Percentiles rank a stretch among this genome's conserved stretches.
Evolutionary conservation across 2,113 vertebrate genomes (phyloP).

Genomic region (Thermophis baileyi): DNA sequence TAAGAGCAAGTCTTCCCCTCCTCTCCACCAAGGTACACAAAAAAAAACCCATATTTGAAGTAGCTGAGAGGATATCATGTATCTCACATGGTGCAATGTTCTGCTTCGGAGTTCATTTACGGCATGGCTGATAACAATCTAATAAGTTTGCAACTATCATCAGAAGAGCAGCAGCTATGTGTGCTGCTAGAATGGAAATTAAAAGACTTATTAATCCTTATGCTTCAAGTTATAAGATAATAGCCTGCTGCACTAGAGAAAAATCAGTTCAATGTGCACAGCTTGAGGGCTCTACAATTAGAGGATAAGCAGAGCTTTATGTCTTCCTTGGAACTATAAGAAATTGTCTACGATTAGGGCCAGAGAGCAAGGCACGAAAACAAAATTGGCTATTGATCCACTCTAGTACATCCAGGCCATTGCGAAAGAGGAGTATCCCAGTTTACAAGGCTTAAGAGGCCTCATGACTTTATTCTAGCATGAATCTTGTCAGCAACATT

Average conservation of each 20-base stretch:
- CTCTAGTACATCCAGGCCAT: background rate
- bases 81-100: background rate
- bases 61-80: background rate
- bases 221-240: conserved; percentile 13
- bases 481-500: conserved; percentile 15
- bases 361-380: background rate
- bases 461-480: background rate
- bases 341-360: background rate
- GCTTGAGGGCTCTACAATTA: conserved; percentile 3
- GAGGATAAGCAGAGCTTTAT: background rate
- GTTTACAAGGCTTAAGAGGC: background rate
- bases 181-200: conserved; percentile 19
- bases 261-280: conserved; percentile 15
- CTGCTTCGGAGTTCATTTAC: background rate
- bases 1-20: background rate
- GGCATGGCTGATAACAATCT: background rate
- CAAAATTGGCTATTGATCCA: background rate
- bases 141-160: background rate
- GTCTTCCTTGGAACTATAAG: conserved; percentile 1
- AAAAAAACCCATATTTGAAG: background rate
- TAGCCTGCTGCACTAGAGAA: conserved; percentile 5
- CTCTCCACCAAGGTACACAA: no score
- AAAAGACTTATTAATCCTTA: conserved; percentile 27
- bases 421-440: background rate
- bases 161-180: background rate